Evolutionary conservation across 2,797 vertebrate species (phyloP).

Genomic region (Spinibarbus caldwelli): DNA sequence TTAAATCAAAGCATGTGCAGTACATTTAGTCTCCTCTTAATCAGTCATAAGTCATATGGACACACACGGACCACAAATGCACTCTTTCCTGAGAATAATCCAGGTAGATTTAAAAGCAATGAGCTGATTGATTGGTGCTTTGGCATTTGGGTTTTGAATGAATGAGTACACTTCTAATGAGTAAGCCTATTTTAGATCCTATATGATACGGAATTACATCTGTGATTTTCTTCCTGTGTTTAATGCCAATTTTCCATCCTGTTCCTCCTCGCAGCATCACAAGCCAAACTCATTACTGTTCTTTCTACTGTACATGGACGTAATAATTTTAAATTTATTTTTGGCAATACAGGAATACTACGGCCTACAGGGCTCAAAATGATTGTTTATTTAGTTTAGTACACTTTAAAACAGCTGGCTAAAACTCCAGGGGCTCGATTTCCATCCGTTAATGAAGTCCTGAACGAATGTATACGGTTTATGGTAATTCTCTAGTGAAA

Average conservation of each 20-base stretch:
- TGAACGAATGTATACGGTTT: slow-evolving; percentile 31
- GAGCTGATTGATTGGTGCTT: slow-evolving; percentile 37
- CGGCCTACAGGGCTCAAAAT: not conserved
- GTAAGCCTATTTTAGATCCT: not conserved
- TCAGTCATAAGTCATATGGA: not conserved
- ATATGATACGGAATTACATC: slow-evolving; percentile 33
- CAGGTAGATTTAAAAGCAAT: slow-evolving; percentile 12
- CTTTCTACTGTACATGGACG: slow-evolving; percentile 4
- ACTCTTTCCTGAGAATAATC: slow-evolving; percentile 12
- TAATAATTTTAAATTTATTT: slow-evolving; percentile 14
- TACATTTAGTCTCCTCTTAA: not conserved
- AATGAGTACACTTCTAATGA: not conserved
- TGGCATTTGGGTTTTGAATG: slow-evolving; percentile 28
- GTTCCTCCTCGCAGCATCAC: slow-evolving; percentile 15
- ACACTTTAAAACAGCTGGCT: slow-evolving; percentile 41
- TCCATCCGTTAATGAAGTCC: slow-evolving; percentile 33
- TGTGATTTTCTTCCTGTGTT: slow-evolving; percentile 28
- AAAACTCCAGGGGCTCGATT: slow-evolving; percentile 26
- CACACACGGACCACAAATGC: not conserved
- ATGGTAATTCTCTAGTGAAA: slow-evolving; percentile 27
- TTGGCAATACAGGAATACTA: slow-evolving; percentile 12
- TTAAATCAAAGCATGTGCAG: not conserved
- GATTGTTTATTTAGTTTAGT: slow-evolving; percentile 37
- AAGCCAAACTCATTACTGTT: slow-evolving; percentile 37
- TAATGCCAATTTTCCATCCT: slow-evolving; percentile 24